Conservation (phyloP, 2,888 invertebrate genomes). For the Nesidiocoris tenuis region DNA sequence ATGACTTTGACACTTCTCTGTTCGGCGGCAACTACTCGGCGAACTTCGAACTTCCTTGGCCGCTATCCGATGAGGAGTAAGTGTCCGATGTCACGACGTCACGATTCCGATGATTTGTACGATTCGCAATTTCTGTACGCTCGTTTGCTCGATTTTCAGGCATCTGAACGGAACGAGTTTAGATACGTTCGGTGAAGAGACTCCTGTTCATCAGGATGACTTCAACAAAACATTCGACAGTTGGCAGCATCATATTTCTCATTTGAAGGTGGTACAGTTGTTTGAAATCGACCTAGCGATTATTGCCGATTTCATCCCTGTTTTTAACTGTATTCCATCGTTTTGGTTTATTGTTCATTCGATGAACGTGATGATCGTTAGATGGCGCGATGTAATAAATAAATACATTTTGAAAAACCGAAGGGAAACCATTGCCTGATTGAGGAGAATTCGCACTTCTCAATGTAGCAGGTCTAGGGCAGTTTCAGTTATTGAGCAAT, state of each 20-base stretch:
- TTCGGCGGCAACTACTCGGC: not conserved
- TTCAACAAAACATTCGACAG: conserved; percentile 58
- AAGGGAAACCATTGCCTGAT: too few relatives aligned
- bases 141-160: conserved; percentile 14
- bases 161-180: conserved; percentile 29
- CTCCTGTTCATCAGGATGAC: conserved; percentile 54
- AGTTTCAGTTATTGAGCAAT: too few relatives aligned
- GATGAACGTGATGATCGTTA: too few relatives aligned
- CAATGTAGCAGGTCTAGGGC: too few relatives aligned
- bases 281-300: not conserved
- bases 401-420: too few relatives aligned
- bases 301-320: not conserved
- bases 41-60: not conserved
- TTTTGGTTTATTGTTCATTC: not conserved
- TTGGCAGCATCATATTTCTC: conserved; percentile 58
- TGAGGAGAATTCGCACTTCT: too few relatives aligned
- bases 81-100: too few relatives aligned
- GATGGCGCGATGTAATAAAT: too few relatives aligned
- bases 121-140: not conserved
- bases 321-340: not conserved
- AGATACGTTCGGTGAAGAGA: not conserved
- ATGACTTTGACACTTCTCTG: not conserved
- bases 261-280: conserved; percentile 53
- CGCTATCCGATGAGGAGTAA: not conserved
- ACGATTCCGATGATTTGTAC: not conserved